These are phyloP conservation scores for Brenthis hecate DNA, from an alignment of 2,888 invertebrate genomes.

Conservation along the genomic window DNA sequence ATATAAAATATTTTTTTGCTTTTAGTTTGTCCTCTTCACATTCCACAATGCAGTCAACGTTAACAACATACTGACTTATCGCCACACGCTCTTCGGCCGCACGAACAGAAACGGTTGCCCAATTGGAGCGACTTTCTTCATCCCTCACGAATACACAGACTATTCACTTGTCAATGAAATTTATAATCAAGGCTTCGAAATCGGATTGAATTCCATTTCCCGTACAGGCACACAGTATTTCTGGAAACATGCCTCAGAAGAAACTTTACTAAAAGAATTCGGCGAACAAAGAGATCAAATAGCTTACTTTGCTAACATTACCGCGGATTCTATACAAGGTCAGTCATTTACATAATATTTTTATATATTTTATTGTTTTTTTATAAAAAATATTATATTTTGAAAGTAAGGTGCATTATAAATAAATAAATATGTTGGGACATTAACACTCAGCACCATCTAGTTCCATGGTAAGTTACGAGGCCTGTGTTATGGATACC, in stretches of 20 bases:
- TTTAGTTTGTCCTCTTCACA: conserved; percentile 85
- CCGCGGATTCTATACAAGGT: conserved; percentile 63
- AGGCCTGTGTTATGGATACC: too few relatives aligned
- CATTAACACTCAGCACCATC: too few relatives aligned
- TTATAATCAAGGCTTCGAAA: conserved; percentile 83
- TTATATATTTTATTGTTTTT: not conserved
- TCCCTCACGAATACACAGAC: conserved; percentile 88
- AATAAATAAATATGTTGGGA: too few relatives aligned
- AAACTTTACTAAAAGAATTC: conserved; percentile 80
- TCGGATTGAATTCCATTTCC: conserved; percentile 86
- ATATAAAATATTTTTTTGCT: conserved; percentile 30
- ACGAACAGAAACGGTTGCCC: conserved; percentile 85
- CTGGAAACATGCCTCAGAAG: conserved; percentile 80
- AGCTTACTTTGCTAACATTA: conserved; percentile 79
- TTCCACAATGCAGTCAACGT: conserved; percentile 85
- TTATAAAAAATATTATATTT: too few relatives aligned
- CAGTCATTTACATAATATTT: not conserved
- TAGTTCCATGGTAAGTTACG: too few relatives aligned
- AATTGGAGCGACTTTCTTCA: conserved; percentile 85
- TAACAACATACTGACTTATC: conserved; percentile 79
- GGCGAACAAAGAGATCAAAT: conserved; percentile 81
- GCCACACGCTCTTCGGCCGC: conserved; percentile 73
- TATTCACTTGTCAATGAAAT: conserved; percentile 84
- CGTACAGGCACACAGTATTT: conserved; percentile 80
- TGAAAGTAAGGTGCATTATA: too few relatives aligned